These are phyloP conservation scores for Calosoma granatense DNA, from an alignment of 1,140 invertebrate species.

Conservation along the genomic window DNA sequence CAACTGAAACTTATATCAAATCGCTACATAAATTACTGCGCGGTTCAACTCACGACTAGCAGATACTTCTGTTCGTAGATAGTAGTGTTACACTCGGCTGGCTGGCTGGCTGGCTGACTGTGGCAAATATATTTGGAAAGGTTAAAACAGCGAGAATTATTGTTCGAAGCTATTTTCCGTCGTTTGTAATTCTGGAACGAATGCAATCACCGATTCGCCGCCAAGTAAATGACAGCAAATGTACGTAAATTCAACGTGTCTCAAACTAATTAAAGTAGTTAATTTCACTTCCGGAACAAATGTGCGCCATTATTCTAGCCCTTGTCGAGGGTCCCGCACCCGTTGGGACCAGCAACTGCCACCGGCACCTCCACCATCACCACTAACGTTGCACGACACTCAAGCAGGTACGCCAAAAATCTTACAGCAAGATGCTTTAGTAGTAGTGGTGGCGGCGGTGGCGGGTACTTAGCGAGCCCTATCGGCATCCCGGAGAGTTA, in stretches of 20 bases:
- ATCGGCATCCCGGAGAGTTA: not conserved
- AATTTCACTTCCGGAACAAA: constrained; percentile 32
- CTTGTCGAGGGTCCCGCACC: constrained; percentile 8
- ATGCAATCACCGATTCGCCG: constrained; percentile 1
- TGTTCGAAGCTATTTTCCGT: constrained; percentile 10
- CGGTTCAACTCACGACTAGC: constrained; percentile 10
- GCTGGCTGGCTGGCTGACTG: too few species aligned
- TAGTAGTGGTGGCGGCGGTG: not conserved
- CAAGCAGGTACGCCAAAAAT: not conserved
- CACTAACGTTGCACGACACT: not conserved
- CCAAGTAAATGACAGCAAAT: constrained; percentile 24
- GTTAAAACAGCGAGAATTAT: constrained; percentile 19
- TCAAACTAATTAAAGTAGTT: constrained; percentile 36
- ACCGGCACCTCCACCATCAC: not conserved
- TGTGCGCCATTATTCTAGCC: constrained; percentile 28
- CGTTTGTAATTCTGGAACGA: not conserved
- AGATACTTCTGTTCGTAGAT: too few species aligned
- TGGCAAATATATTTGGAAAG: constrained; percentile 18
- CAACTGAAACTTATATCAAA: constrained; percentile 17
- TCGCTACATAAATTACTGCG: constrained; percentile 17
- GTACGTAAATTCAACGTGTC: constrained; percentile 34
- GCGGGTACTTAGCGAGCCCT: not conserved
- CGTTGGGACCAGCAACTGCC: not conserved
- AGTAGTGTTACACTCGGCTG: not conserved
- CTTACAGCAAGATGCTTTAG: not conserved